These are phyloP conservation scores for Platalea minor DNA, from an alignment of 2,797 vertebrate species.

Conservation along the genomic window DNA sequence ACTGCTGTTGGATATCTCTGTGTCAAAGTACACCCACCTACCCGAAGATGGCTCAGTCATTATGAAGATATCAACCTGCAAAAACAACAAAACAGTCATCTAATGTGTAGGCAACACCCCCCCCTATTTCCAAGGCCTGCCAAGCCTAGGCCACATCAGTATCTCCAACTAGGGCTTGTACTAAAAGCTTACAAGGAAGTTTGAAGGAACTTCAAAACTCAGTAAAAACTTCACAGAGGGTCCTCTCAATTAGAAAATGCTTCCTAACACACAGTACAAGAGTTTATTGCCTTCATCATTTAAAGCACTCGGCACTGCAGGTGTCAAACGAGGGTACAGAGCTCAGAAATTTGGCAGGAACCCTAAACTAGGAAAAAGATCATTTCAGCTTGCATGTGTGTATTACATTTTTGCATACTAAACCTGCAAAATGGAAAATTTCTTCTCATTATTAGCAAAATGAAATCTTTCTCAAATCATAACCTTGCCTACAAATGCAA, in stretches of 20 bases:
- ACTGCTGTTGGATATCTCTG: conserved; percentile 93
- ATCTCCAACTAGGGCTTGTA: background rate
- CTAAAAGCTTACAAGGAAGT: background rate
- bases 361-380: background rate
- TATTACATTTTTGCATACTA: background rate
- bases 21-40: conserved; percentile 96
- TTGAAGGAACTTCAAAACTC: background rate
- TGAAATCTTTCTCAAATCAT: background rate
- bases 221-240: background rate
- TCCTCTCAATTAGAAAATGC: background rate
- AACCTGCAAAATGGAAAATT: background rate
- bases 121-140: background rate
- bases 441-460: background rate
- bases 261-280: background rate
- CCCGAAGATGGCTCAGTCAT: conserved; percentile 93
- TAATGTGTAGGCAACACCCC: background rate
- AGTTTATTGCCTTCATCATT: background rate
- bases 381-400: background rate
- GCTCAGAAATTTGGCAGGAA: background rate
- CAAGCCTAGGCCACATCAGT: background rate
- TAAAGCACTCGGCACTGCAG: background rate
- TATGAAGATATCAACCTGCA: conserved; percentile 91
- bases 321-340: background rate
- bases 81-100: background rate
- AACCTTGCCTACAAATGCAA: background rate